phyloP scores from a whole-genome alignment of 2,113 vertebrate species.

The Phalacrocorax aristotelis region DNA sequence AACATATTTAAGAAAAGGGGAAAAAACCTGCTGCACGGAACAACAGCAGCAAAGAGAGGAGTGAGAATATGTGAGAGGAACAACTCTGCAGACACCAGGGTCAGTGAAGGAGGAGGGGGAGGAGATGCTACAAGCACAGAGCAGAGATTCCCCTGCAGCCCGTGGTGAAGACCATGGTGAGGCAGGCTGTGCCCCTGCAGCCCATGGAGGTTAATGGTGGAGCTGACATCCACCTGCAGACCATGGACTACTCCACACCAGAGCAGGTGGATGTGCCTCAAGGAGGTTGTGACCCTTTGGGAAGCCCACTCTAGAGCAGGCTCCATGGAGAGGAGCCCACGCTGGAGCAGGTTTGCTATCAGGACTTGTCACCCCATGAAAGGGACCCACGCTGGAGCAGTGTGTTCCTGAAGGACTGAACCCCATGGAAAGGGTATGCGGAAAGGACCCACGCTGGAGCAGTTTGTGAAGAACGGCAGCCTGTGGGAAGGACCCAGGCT shows the following conservation, averaged over 20 bases:
- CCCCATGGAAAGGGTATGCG: neutral
- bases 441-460: neutral
- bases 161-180: neutral
- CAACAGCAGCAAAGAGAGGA: neutral
- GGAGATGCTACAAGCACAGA: fast-evolving
- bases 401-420: neutral
- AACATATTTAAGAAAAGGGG: neutral
- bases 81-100: neutral
- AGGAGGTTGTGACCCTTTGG: neutral
- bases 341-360: neutral
- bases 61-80: neutral
- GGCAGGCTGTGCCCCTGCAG: neutral
- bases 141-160: neutral
- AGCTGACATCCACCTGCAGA: neutral
- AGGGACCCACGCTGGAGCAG: neutral
- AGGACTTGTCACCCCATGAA: neutral
- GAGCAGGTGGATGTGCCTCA: neutral
- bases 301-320: fast-evolving
- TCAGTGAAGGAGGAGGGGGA: neutral
- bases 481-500: neutral
- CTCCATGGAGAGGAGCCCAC: neutral
- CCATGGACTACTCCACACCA: fast-evolving
- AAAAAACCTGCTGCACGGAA: no score
- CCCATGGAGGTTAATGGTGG: no score
- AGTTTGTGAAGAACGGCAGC: neutral